phyloP scores from a whole-genome alignment of 2,888 invertebrate genomes.

The Morpho achilles region DNA sequence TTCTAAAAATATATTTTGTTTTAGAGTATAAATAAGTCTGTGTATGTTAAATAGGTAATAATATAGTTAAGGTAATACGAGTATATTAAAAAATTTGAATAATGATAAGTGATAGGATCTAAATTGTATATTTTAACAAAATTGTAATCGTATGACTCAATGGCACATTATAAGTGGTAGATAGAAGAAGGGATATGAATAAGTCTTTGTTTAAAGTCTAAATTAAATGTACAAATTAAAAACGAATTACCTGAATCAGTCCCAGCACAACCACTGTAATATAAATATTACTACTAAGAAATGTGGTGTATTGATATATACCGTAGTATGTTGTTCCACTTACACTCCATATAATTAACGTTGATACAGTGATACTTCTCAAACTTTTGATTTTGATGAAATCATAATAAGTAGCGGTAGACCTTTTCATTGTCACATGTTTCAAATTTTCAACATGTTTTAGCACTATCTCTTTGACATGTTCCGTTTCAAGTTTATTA shows the following conservation, averaged over 20 bases:
- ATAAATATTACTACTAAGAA: conserved; percentile 42
- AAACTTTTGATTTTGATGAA: conserved; percentile 43
- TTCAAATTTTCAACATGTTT: conserved; percentile 37
- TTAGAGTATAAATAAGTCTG: too few relatives aligned
- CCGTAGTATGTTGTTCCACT: conserved; percentile 46
- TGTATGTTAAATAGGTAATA: too few relatives aligned
- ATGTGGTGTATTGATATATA: conserved; percentile 45
- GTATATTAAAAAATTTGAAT: too few relatives aligned
- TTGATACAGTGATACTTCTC: conserved; percentile 35
- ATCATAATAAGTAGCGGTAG: conserved; percentile 37
- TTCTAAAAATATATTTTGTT: too few relatives aligned
- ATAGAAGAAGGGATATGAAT: too few relatives aligned
- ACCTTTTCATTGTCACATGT: conserved; percentile 29
- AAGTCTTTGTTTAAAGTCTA: not conserved
- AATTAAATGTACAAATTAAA: too few relatives aligned
- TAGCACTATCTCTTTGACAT: conserved; percentile 40
- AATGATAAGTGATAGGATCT: too few relatives aligned
- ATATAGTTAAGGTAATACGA: too few relatives aligned
- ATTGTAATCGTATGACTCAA: too few relatives aligned
- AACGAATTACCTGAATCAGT: conserved; percentile 40
- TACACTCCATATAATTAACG: conserved; percentile 40
- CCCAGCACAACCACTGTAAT: conserved; percentile 40
- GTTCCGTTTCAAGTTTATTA: conserved; percentile 37
- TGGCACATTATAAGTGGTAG: too few relatives aligned
- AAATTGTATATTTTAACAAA: too few relatives aligned